Conservation (phyloP, 1,140 invertebrate genomes). For the Oncopeltus fasciatus region DNA sequence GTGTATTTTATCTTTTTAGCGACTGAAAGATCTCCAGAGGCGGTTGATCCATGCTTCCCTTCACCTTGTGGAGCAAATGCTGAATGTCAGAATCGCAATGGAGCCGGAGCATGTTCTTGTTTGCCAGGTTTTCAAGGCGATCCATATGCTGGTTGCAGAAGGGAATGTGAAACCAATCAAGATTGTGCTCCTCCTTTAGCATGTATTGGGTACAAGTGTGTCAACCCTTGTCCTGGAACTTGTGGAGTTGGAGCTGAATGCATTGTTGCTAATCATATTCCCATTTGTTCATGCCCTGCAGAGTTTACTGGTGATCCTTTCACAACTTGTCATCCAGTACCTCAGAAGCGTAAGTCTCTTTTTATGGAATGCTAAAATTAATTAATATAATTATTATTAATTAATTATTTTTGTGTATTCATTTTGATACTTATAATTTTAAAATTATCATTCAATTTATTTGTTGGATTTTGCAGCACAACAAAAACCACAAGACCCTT, state of each 20-base stretch:
- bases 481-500: constrained; percentile 32
- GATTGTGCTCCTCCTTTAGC: constrained; percentile 37
- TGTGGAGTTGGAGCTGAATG: constrained; percentile 41
- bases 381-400: not conserved
- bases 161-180: constrained; percentile 29
- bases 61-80: constrained; percentile 34
- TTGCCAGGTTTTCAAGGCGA: constrained; percentile 33
- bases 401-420: too few relatives aligned
- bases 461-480: constrained; percentile 3
- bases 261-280: constrained; percentile 34
- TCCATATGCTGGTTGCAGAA: constrained; percentile 33
- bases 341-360: constrained; percentile 28
- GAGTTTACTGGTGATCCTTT: constrained; percentile 45
- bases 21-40: constrained; percentile 26
- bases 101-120: constrained; percentile 32
- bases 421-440: not conserved
- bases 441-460: not conserved
- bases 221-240: constrained; percentile 38
- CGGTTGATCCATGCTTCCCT: constrained; percentile 28
- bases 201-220: constrained; percentile 37
- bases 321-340: constrained; percentile 31
- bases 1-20: constrained; percentile 23
- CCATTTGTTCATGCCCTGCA: constrained; percentile 35
- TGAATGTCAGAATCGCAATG: constrained; percentile 29
- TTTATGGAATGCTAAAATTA: too few relatives aligned